Base-by-base conservation (phyloP, 2,888 invertebrate species). In the Spisula solida region DNA sequence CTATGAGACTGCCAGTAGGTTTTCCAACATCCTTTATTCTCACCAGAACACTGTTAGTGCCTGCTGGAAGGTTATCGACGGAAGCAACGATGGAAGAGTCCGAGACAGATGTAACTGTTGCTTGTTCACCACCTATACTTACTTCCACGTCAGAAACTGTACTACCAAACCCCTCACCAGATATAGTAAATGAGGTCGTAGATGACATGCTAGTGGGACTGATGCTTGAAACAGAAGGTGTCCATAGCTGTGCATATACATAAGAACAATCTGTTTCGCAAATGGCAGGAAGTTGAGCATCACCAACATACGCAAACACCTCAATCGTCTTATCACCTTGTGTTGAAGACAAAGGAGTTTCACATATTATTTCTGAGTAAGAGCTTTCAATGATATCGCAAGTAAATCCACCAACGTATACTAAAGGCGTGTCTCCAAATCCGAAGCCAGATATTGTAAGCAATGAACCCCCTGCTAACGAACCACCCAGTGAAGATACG, bases 91-190 rank as follows among this genome's bases (percentile, higher is more conserved):
- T 84, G 34, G 83, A 18, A 0, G 93, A 94, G 8, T 91, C 91
- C 5, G 88, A 87, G 1, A 91, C 92, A 14, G 82, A 84, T 0
- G 86, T 75, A 0, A 94, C 91, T 0, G 84, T 78, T 47, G 95
- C 96, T 18, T 82, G 25, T 20, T 91, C 93, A 14, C 93, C 94
- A 16, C 95, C 95, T 34, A 96, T 83, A 8, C 51, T 88, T 1
- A 95, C 95, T 8, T 78, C 84, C 25, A 93, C 87, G 6, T 92
- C 90, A 10, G 82, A 41, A 12, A 83, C 66, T 6, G 85, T 81
- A 2, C 85, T 88, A 10, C 91, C 93, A 66, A 95, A 90, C 4
- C 81, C 85, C 2, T 87, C 88, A 14, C 95, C 95, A 14, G 90
- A 87, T 18, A 95, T 89, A 0, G 89, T 93, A 29, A 95, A 89